phyloP scores from a whole-genome alignment of 2,797 vertebrate genomes.

The Sphenopsis melanotis region DNA sequence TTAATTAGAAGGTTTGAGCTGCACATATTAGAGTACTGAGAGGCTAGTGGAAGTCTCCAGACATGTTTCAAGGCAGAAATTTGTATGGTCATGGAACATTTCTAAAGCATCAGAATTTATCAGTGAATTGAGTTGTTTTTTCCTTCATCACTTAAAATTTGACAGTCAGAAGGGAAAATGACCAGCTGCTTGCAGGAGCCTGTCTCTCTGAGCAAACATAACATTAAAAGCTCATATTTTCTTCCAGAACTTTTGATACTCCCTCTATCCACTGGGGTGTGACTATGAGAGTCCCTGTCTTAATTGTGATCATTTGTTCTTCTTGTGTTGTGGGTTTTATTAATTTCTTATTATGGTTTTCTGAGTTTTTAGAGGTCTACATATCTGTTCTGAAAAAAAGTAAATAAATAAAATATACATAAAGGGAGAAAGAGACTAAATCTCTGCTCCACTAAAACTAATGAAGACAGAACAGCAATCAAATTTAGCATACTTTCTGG shows the following conservation, averaged over 20 bases:
- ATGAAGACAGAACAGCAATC: not conserved
- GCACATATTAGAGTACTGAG: not conserved
- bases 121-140: not conserved
- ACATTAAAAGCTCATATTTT: not conserved
- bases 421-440: not conserved
- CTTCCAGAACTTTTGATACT: not conserved
- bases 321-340: not conserved
- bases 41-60: not conserved
- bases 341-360: not conserved
- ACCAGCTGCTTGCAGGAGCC: not conserved
- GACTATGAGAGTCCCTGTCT: not conserved
- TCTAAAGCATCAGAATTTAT: not conserved
- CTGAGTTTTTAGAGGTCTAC: not conserved
- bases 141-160: not conserved
- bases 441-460: not conserved
- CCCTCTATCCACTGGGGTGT: not conserved
- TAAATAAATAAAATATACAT: not conserved
- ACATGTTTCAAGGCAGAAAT: not conserved
- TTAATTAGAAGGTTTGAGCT: conserved; percentile 45
- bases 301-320: not conserved
- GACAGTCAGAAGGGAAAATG: not conserved
- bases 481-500: not conserved
- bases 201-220: not conserved
- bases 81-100: not conserved
- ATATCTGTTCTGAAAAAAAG: not conserved